Percentiles rank a stretch among this genome's conserved stretches.
phyloP scores from a whole-genome alignment of 2,797 vertebrate species.

The Vireo griseus region DNA sequence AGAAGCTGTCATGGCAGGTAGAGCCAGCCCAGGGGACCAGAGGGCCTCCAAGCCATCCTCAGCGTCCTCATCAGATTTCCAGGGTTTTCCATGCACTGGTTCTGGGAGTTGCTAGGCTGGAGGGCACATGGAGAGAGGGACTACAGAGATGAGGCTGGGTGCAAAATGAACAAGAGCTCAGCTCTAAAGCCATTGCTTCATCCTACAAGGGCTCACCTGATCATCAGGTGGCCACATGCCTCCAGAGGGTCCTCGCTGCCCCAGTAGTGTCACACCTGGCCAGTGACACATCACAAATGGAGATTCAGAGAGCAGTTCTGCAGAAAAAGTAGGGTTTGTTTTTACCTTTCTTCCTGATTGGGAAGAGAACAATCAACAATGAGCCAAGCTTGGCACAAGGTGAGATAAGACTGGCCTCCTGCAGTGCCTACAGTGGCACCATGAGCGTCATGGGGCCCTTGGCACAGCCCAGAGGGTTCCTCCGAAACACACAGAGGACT shows the following conservation, averaged over 20 bases:
- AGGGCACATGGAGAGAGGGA: background rate
- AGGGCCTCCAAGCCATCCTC: rapidly evolving
- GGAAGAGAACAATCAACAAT: constrained; percentile 34
- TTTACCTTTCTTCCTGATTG: background rate
- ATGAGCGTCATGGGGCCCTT: background rate
- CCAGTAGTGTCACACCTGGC: background rate
- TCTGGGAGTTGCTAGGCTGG: background rate
- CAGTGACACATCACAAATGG: rapidly evolving
- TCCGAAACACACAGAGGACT: background rate
- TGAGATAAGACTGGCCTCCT: constrained; percentile 7
- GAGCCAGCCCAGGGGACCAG: background rate
- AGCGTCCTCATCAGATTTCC: background rate
- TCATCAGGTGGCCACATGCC: rapidly evolving
- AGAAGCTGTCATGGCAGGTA: background rate
- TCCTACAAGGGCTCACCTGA: background rate
- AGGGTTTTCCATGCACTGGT: background rate
- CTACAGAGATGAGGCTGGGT: rapidly evolving
- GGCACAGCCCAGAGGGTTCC: background rate
- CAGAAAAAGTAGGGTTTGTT: background rate
- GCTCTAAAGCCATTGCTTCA: background rate
- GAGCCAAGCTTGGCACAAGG: background rate
- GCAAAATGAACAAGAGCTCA: background rate
- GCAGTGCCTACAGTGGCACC: rapidly evolving
- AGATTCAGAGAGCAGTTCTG: background rate
- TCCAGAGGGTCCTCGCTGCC: background rate